Evolutionary conservation across 1,140 invertebrate genomes (phyloP).

Genomic region (Apocrypta bakeri): DNA sequence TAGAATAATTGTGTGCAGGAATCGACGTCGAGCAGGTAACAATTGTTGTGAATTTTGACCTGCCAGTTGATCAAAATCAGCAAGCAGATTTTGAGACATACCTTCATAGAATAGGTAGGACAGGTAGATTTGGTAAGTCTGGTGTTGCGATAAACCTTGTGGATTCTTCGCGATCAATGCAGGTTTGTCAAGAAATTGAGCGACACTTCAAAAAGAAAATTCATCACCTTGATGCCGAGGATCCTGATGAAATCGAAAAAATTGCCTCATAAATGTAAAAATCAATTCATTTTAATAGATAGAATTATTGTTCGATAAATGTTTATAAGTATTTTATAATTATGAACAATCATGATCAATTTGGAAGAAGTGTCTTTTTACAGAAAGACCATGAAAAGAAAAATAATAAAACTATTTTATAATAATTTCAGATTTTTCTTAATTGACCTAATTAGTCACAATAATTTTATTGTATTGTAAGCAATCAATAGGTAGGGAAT

Average conservation of each 20-base stretch:
- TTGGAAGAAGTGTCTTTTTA: no score
- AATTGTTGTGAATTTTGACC: conserved; percentile 98
- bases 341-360: no score
- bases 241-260: conserved; percentile 94
- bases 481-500: neutral
- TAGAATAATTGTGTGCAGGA: conserved; percentile 76
- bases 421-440: neutral
- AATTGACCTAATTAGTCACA: neutral
- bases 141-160: conserved; percentile 97
- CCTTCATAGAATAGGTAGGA: conserved; percentile 96
- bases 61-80: conserved; percentile 87
- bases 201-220: conserved; percentile 93
- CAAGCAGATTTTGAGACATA: conserved; percentile 97
- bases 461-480: no score
- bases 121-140: conserved; percentile 95
- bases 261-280: conserved; percentile 77
- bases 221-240: conserved; percentile 86
- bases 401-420: neutral
- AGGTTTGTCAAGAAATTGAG: conserved; percentile 88
- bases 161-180: conserved; percentile 82
- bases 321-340: neutral
- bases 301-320: neutral
- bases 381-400: neutral
- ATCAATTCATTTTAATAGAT: neutral
- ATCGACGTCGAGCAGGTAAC: conserved; percentile 99